Base-by-base conservation (phyloP, 2,888 invertebrate species). In the Gortyna flavago region DNA sequence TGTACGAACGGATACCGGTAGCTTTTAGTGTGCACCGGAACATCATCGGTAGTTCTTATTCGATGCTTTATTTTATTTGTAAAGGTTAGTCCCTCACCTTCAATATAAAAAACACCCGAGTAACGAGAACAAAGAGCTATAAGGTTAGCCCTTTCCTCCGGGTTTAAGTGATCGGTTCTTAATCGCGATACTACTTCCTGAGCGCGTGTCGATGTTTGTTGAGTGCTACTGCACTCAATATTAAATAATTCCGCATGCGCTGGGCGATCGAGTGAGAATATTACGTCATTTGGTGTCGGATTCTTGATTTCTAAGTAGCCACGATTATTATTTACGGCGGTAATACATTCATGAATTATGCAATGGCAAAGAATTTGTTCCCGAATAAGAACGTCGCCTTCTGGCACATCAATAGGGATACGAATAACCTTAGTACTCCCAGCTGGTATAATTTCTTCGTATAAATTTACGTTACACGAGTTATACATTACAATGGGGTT, bases 171-270 rank as follows among this genome's bases (percentile, higher is more conserved):
- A 2, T 74, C 48, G 7, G 25, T 74, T n/a, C 74, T 48, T 7
- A 74, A 48, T 21, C n/a, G 67, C n/a, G 67, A 68, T 61, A 61
- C 8, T n/a, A 74, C 73, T 32, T 72, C 54, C 21, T 48, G 38
- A 1, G 4, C 62, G 32, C 61, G 44, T 1, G 38, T 51, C 4
- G 72, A 9, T 21, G 2, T 32, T 67, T 29, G 48, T 32, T 48
- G 48, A 21, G 48, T 67, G 11, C 48, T 29, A 13, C 7, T 57
- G 65, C 66, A 66, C 68, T 68, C 48, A 21, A 38, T 61, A 68
- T 74, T 68, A 48, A 61, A 68, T 48, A 68, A 25, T 25, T 18
- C 21, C 11, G 74, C 68, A 8, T n/a, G 25, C 5, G 44, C 59
- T 9, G 67, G 66, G 13, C 32, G 59, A 29, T 74, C 44, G 8